Evolutionary conservation across 92 coral and sea anemone species (phyloP).

Genomic region (Desmophyllum pertusum): DNA sequence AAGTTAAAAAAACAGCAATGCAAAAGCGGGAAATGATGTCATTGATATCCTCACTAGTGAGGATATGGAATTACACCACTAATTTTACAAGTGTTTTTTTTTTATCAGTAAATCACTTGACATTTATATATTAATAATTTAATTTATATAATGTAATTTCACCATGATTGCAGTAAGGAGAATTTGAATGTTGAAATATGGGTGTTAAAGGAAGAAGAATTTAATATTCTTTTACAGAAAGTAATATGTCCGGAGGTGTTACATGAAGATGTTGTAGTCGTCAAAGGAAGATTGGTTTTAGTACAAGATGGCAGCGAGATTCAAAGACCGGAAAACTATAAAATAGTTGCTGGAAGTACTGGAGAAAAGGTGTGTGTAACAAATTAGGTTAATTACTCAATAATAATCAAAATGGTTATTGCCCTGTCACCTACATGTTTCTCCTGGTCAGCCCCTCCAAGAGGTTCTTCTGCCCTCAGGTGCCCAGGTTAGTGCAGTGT

Average conservation of each 20-base stretch:
- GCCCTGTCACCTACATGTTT: no score
- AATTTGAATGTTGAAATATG: neutral
- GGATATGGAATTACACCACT: no score
- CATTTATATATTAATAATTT: no score
- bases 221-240: conserved; percentile 43
- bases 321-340: neutral
- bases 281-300: conserved; percentile 74
- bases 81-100: no score
- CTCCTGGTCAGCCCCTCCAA: no score
- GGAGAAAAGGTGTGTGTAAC: conserved; percentile 8
- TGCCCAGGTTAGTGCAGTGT: no score
- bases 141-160: no score
- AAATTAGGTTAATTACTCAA: neutral
- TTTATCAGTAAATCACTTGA: no score
- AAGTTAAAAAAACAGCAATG: no score
- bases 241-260: conserved; percentile 83
- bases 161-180: neutral
- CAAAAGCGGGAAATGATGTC: no score
- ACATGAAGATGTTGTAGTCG: conserved; percentile 88
- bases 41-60: no score
- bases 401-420: neutral
- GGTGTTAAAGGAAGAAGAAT: neutral
- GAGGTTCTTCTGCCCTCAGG: no score
- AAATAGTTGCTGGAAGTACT: neutral
- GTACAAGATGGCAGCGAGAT: conserved; percentile 47